Evolutionary conservation across 2,113 vertebrate species (phyloP).

Genomic region (Hypomesus transpacificus): DNA sequence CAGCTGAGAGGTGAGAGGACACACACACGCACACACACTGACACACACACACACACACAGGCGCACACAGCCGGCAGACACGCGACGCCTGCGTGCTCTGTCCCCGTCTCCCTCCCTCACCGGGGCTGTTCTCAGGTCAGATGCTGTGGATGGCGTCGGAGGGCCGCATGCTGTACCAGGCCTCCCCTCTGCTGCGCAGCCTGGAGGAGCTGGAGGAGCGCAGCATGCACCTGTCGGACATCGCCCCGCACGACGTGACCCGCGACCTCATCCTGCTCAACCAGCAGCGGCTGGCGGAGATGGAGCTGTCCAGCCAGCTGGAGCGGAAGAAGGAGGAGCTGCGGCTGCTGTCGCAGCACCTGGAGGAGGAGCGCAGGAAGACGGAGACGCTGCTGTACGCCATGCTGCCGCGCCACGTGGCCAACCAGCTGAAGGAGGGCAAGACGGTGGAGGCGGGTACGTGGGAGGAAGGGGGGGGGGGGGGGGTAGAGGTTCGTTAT

Average conservation of each 20-base stretch:
- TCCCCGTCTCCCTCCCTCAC: too few species aligned
- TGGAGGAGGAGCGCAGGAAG: slow-evolving; percentile 76
- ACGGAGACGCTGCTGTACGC: slow-evolving; percentile 73
- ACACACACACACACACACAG: too few species aligned
- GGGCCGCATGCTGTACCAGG: slow-evolving; percentile 62
- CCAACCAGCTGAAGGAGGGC: slow-evolving; percentile 76
- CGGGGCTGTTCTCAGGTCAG: slow-evolving; percentile 51
- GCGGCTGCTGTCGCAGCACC: slow-evolving; percentile 67
- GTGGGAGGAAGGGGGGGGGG: too few species aligned
- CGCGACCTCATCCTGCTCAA: slow-evolving; percentile 73
- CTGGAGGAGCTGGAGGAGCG: slow-evolving; percentile 68
- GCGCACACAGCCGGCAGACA: too few species aligned
- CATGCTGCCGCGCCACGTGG: slow-evolving; percentile 74
- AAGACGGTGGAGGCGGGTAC: background rate
- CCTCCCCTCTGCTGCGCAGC: slow-evolving; percentile 66
- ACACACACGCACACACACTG: too few species aligned
- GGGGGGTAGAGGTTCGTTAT: too few species aligned
- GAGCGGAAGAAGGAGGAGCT: slow-evolving; percentile 75
- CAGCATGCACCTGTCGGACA: slow-evolving; percentile 66
- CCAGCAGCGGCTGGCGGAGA: slow-evolving; percentile 70
- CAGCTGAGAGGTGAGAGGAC: slow-evolving; percentile 64
- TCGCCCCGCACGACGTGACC: slow-evolving; percentile 62
- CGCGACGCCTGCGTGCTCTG: too few species aligned
- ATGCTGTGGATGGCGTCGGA: slow-evolving; percentile 71
- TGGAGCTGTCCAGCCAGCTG: slow-evolving; percentile 72